phyloP scores from a whole-genome alignment of 2,113 vertebrate genomes.

The Sceloporus undulatus region DNA sequence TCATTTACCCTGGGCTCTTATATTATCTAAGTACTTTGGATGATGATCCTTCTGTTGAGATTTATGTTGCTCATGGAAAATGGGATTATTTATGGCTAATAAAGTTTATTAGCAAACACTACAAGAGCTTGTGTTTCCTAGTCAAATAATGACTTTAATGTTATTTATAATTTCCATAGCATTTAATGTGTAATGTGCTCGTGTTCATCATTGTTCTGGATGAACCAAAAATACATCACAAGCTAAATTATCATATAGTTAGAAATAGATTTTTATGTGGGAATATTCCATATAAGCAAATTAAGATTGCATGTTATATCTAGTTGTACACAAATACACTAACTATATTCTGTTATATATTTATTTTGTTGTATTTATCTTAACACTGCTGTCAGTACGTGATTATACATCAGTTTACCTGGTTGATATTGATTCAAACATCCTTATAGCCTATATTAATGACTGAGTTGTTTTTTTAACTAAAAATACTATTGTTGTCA shows the following conservation, averaged over 20 bases:
- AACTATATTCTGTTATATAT: neutral
- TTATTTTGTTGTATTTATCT: neutral
- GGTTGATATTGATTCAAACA: neutral
- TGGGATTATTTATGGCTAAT: conserved; percentile 31
- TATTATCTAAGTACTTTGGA: conserved; percentile 16
- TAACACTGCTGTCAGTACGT: neutral
- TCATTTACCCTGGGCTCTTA: conserved; percentile 11
- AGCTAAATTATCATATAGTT: neutral
- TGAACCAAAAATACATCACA: neutral
- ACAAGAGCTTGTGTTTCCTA: conserved; percentile 18
- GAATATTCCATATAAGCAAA: neutral
- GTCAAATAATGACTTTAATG: conserved; percentile 11
- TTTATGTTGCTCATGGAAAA: conserved; percentile 32
- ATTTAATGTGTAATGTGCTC: conserved; percentile 8
- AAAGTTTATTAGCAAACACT: conserved; percentile 29
- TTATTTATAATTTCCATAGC: conserved; percentile 3
- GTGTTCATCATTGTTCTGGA: neutral
- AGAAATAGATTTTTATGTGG: neutral
- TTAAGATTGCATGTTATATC: neutral
- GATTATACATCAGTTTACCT: neutral
- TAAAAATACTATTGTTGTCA: too few relatives aligned
- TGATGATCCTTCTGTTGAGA: conserved; percentile 13
- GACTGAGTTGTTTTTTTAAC: too few relatives aligned
- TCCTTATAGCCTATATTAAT: neutral
- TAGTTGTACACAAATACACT: neutral